Conservation (phyloP, 2,888 invertebrate genomes). For the Thyatira batis region DNA sequence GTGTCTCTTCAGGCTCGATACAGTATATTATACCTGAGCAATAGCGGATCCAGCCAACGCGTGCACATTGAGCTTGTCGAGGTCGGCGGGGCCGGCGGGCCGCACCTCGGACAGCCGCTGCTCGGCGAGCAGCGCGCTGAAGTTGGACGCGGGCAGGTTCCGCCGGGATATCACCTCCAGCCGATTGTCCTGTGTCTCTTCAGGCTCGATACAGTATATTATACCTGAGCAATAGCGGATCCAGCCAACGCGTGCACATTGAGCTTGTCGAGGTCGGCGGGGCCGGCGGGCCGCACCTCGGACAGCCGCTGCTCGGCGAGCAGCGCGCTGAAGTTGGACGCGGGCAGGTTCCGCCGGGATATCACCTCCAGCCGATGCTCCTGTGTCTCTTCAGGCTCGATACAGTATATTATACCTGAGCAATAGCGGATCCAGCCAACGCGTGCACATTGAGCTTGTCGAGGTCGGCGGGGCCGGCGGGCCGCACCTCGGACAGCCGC, state of each 20-base stretch:
- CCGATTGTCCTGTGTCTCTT: slow-evolving; percentile 38
- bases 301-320: slow-evolving; percentile 61
- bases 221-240: slow-evolving; percentile 57
- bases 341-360: slow-evolving; percentile 53
- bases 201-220: no score
- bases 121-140: slow-evolving; percentile 67
- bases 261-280: slow-evolving; percentile 23
- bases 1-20: slow-evolving; percentile 58
- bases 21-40: slow-evolving; percentile 61
- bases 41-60: slow-evolving; percentile 45
- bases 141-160: slow-evolving; percentile 58
- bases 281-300: slow-evolving; percentile 40
- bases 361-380: slow-evolving; percentile 56
- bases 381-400: slow-evolving; percentile 56
- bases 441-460: slow-evolving; percentile 29
- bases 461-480: slow-evolving; percentile 20
- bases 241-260: slow-evolving; percentile 35
- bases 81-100: slow-evolving; percentile 18
- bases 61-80: slow-evolving; percentile 27
- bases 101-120: slow-evolving; percentile 56
- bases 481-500: slow-evolving; percentile 50
- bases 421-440: slow-evolving; percentile 43
- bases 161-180: slow-evolving; percentile 62
- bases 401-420: no score
- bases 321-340: slow-evolving; percentile 64